Evolutionary conservation across 2,888 invertebrate genomes (phyloP), one percentile per base, ranked within the genome.

Genomic region (Agrochola lychnidis): DNA sequence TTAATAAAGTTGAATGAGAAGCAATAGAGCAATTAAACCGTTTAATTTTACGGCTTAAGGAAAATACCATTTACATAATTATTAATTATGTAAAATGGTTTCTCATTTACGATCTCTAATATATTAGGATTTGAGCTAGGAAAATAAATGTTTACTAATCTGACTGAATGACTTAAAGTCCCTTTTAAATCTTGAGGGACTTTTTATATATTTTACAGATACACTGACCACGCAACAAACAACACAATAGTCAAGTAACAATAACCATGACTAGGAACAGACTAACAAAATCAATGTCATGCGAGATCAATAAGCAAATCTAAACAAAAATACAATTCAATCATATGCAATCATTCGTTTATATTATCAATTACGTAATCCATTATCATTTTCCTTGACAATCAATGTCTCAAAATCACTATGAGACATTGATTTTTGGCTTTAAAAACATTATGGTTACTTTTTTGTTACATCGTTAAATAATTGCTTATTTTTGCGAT

Each of bases 401-500:
- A 75, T 78, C 9, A 40, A 66, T 40, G 12, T 45, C 36, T 68
- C 63, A 66, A 25, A 40, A n/a, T n/a, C n/a, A n/a, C n/a, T n/a
- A n/a, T n/a, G n/a, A n/a, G n/a, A n/a, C n/a, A n/a, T 22, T 57
- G 62, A 72, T 73, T 61, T 72, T 48, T 30, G 69, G 7, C 42
- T 48, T 30, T 42, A 59, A 36, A 76, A 68, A 69, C 71, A 42
- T 48, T 45, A 63, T 70, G 36, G 16, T 59, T 63, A 57, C 51
- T 42, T 45, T 67, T 75, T 59, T 40, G 66, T 66, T 62, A 16
- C 51, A 66, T 78, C 75, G 69, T 77, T 67, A 80, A 79, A 76
- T 9, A 82, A 81, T 80, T 78, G 69, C 70, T 64, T 73, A 78
- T 77, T 78, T 63, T 83, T 73, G 76, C 79, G 57, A 79, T 77